These are phyloP conservation scores for Cygnus olor DNA, from an alignment of 2,797 vertebrate genomes.

Conservation along the genomic window DNA sequence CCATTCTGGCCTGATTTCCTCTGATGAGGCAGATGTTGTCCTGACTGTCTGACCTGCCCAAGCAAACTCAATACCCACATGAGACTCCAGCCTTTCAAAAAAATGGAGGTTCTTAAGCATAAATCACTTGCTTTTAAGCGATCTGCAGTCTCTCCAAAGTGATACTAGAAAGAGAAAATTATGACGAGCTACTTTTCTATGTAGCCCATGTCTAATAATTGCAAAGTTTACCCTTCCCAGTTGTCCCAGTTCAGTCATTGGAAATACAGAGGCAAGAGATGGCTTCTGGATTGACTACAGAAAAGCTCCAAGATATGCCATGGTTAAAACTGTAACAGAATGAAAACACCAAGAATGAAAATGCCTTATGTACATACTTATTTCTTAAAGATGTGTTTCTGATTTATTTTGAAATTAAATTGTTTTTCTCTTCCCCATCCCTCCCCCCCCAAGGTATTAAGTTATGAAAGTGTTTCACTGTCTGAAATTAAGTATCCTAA, in stretches of 20 bases:
- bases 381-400: not conserved
- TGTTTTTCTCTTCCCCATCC: not conserved
- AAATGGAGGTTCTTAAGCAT: not conserved
- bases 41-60: not conserved
- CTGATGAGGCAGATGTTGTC: not conserved
- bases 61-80: not conserved
- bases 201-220: not conserved
- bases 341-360: not conserved
- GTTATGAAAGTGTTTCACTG: not conserved
- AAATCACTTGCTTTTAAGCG: not conserved
- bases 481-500: not conserved
- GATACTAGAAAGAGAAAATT: not conserved
- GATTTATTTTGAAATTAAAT: not conserved
- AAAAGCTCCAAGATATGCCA: not conserved
- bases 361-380: not conserved
- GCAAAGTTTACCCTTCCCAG: not conserved
- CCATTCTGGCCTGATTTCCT: not conserved
- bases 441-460: not conserved
- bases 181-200: not conserved
- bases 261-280: not conserved
- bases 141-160: not conserved
- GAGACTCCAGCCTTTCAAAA: not conserved
- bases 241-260: not conserved
- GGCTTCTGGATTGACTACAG: not conserved
- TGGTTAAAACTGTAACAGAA: not conserved